phyloP scores from a whole-genome alignment of 2,888 invertebrate genomes.

The Andrena bucephala region DNA sequence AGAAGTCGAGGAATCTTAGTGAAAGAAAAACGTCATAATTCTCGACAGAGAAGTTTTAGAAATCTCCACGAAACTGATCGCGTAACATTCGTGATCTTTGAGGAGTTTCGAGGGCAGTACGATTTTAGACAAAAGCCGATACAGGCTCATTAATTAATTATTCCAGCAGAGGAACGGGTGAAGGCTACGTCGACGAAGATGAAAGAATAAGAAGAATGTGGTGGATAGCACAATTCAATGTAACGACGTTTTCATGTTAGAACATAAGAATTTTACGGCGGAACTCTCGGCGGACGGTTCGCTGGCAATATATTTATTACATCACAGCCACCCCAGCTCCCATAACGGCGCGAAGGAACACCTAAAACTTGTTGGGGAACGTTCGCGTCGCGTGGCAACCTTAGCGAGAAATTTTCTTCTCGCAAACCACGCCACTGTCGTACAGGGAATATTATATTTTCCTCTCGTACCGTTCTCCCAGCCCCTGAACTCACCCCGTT shows the following conservation, averaged over 20 bases:
- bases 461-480: neutral
- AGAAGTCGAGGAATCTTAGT: neutral
- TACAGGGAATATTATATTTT: conserved; percentile 49
- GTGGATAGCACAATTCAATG: neutral
- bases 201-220: no score
- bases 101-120: neutral
- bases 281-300: neutral
- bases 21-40: no score
- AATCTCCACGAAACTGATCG: no score
- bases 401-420: conserved; percentile 24
- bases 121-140: no score
- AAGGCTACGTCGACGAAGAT: no score
- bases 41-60: no score
- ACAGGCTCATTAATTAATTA: no score
- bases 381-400: conserved; percentile 19
- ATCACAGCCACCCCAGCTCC: neutral
- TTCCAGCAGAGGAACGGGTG: no score
- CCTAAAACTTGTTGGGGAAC: conserved; percentile 11
- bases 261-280: neutral
- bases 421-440: neutral
- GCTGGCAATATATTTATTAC: neutral
- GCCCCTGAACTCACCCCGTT: neutral
- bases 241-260: neutral
- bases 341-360: neutral
- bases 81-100: neutral